These are phyloP conservation scores for Bergia sp. DNA, from an alignment of 92 coral and sea anemone genomes.

Conservation along the genomic window DNA sequence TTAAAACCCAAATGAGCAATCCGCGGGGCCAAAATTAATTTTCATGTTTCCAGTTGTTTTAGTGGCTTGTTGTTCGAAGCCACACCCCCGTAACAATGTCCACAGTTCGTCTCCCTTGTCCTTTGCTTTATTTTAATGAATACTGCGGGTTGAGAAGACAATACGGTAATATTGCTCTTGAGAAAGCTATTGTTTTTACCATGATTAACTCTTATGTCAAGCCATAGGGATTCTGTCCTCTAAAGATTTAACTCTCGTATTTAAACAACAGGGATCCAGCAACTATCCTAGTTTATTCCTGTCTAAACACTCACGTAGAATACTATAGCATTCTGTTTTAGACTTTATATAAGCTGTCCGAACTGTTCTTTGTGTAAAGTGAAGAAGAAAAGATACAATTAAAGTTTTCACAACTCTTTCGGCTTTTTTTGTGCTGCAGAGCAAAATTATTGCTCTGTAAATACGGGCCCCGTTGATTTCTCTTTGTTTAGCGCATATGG, in stretches of 20 bases:
- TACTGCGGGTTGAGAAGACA: slow-evolving; percentile 5
- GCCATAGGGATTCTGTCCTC: slow-evolving; percentile 9
- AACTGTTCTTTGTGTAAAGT: background rate
- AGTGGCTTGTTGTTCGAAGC: slow-evolving; percentile 18
- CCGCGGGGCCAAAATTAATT: slow-evolving; percentile 42
- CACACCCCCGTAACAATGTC: slow-evolving; percentile 33
- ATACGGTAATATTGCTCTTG: background rate
- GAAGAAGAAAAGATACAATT: background rate
- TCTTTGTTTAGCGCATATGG: slow-evolving; percentile 13
- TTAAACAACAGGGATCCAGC: background rate
- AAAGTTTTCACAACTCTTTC: background rate
- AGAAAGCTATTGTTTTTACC: background rate
- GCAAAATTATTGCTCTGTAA: background rate
- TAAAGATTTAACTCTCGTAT: background rate
- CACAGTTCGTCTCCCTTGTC: background rate
- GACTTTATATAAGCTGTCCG: background rate
- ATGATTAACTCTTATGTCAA: slow-evolving; percentile 24
- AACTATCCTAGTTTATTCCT: background rate
- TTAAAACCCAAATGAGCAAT: slow-evolving; percentile 37
- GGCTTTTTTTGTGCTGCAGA: background rate
- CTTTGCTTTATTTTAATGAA: slow-evolving; percentile 11
- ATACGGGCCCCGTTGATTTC: background rate
- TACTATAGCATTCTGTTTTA: background rate
- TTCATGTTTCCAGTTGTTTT: slow-evolving; percentile 21
- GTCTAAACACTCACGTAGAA: background rate